Percentiles rank a stretch among this genome's conserved stretches.
Evolutionary conservation across 1,140 invertebrate genomes (phyloP).

Genomic region (Nephotettix cincticeps): DNA sequence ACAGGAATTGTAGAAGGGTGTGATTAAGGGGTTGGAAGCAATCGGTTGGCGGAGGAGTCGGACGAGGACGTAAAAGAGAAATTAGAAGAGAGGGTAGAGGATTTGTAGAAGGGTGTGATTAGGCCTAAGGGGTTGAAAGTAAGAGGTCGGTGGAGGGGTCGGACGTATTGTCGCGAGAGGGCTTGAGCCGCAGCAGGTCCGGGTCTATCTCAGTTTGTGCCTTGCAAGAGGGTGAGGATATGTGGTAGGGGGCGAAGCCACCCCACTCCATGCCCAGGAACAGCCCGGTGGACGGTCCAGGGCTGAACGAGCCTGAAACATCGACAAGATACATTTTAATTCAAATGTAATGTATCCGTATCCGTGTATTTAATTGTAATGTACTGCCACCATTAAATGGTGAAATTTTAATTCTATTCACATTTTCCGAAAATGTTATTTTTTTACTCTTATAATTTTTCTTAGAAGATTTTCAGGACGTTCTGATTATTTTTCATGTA

Average conservation of each 20-base stretch:
- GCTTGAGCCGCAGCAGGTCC: constrained; percentile 35
- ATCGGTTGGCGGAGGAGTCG: no score
- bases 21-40: no score
- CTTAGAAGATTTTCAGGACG: no score
- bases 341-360: no score
- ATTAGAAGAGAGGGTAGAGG: no score
- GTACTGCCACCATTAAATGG: background rate
- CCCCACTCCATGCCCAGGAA: constrained; percentile 37
- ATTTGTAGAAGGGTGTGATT: no score
- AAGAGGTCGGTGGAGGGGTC: background rate
- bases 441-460: no score
- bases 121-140: background rate
- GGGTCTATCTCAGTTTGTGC: constrained; percentile 35
- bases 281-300: constrained; percentile 26
- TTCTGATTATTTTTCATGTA: no score
- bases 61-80: no score
- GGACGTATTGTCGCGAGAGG: constrained; percentile 2
- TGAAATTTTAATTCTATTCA: background rate
- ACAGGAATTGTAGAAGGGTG: no score
- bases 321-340: background rate
- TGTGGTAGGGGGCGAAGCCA: constrained; percentile 20
- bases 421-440: background rate
- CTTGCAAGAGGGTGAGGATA: constrained; percentile 12
- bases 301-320: constrained; percentile 29
- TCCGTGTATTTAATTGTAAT: no score